These are phyloP conservation scores for Epinotia ramella DNA, from an alignment of 2,888 invertebrate genomes.

Conservation along the genomic window DNA sequence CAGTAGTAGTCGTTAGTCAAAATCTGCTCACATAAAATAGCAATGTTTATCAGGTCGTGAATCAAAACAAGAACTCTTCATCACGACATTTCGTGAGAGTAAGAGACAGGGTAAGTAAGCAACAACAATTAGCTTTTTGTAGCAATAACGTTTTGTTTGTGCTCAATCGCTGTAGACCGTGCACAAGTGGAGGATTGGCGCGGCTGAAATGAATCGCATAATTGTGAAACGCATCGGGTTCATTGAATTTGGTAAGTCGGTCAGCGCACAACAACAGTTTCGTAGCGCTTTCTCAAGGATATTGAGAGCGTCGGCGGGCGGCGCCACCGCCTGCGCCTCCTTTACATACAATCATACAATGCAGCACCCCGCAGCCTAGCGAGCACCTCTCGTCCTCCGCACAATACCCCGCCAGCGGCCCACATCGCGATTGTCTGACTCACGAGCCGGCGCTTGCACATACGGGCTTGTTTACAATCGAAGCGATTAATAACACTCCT, in stretches of 20 bases:
- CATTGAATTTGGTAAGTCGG: slow-evolving; percentile 47
- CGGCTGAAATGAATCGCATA: slow-evolving; percentile 31
- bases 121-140: slow-evolving; percentile 36
- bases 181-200: slow-evolving; percentile 16
- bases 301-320: slow-evolving; percentile 67
- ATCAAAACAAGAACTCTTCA: slow-evolving; percentile 66
- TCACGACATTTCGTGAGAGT: slow-evolving; percentile 68
- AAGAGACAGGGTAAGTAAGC: slow-evolving; percentile 51
- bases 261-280: slow-evolving; percentile 40
- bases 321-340: slow-evolving; percentile 71
- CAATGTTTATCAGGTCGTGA: slow-evolving; percentile 76
- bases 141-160: slow-evolving; percentile 29
- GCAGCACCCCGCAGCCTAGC: slow-evolving; percentile 61
- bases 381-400: slow-evolving; percentile 54
- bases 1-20: slow-evolving; percentile 51
- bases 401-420: slow-evolving; percentile 68
- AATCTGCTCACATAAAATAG: slow-evolving; percentile 61
- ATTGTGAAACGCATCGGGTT: slow-evolving; percentile 39
- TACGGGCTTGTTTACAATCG: slow-evolving; percentile 77
- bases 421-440: slow-evolving; percentile 80
- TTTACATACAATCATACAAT: slow-evolving; percentile 82
- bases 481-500: slow-evolving; percentile 74
- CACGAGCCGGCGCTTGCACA: slow-evolving; percentile 68
- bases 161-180: slow-evolving; percentile 12
- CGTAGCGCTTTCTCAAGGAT: slow-evolving; percentile 68